Percentiles rank a stretch among this genome's conserved stretches.
phyloP scores from a whole-genome alignment of 2,113 vertebrate species.

The Blennius ocellaris region DNA sequence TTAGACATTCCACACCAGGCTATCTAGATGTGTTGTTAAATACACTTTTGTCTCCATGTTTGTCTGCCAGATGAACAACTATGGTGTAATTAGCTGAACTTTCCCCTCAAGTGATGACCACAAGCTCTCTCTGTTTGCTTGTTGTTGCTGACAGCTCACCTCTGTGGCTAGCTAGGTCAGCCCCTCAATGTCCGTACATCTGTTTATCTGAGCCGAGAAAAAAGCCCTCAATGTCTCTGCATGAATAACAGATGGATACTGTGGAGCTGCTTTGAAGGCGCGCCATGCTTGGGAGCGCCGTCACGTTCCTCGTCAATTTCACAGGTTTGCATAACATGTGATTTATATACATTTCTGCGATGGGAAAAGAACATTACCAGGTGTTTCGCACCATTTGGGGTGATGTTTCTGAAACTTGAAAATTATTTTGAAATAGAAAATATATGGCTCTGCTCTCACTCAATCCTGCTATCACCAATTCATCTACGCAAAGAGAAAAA shows the following conservation, averaged over 20 bases:
- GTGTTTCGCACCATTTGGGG: constrained; percentile 12
- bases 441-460: constrained; percentile 20
- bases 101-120: constrained; percentile 63
- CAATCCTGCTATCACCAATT: constrained; percentile 33
- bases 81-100: constrained; percentile 68
- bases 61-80: constrained; percentile 62
- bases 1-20: constrained; percentile 37
- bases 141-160: constrained; percentile 71
- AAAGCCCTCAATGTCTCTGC: constrained; percentile 31
- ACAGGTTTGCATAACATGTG: constrained; percentile 44
- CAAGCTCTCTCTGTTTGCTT: constrained; percentile 49
- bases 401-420: constrained; percentile 22
- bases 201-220: constrained; percentile 55
- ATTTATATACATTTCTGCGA: constrained; percentile 39
- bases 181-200: constrained; percentile 56
- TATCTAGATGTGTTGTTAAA: constrained; percentile 28
- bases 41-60: constrained; percentile 49
- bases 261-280: constrained; percentile 28
- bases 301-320: constrained; percentile 42
- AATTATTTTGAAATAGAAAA: constrained; percentile 41
- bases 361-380: constrained; percentile 9
- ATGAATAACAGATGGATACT: constrained; percentile 45
- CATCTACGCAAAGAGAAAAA: constrained; percentile 36
- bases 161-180: constrained; percentile 57
- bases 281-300: constrained; percentile 28